These are phyloP conservation scores for Notodonta ziczac DNA, from an alignment of 2,888 invertebrate species.

Conservation along the genomic window DNA sequence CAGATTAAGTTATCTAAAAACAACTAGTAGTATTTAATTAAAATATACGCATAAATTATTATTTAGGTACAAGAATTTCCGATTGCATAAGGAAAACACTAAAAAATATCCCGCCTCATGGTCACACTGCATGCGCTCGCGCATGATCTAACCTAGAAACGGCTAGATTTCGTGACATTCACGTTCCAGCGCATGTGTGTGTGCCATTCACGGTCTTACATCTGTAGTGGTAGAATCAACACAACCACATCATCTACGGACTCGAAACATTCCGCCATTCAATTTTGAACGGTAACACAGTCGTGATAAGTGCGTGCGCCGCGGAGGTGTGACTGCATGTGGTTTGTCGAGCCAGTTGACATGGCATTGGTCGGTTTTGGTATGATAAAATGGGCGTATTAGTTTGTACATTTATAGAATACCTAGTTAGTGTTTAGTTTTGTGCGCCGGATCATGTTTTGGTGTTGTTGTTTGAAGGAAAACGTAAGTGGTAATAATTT, in stretches of 20 bases:
- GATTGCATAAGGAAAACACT: constrained; percentile 25
- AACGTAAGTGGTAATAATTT: constrained; percentile 21
- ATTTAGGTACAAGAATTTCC: background rate
- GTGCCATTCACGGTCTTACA: constrained; percentile 56
- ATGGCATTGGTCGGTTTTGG: constrained; percentile 80
- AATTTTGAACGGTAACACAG: background rate
- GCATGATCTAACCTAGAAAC: constrained; percentile 81
- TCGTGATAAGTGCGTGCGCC: constrained; percentile 25
- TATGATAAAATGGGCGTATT: constrained; percentile 78
- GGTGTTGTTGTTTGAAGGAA: constrained; percentile 12
- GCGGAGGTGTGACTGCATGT: constrained; percentile 38
- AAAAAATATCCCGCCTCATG: constrained; percentile 40
- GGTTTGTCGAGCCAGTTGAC: constrained; percentile 58
- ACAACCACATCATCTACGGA: constrained; percentile 39
- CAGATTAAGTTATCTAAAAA: background rate
- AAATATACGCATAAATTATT: background rate
- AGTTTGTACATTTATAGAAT: constrained; percentile 61
- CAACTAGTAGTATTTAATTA: background rate
- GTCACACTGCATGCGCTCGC: constrained; percentile 66
- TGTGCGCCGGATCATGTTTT: constrained; percentile 33
- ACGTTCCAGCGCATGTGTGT: constrained; percentile 51
- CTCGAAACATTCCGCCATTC: constrained; percentile 13
- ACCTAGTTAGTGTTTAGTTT: constrained; percentile 44
- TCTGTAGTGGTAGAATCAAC: constrained; percentile 51
- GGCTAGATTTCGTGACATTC: constrained; percentile 81